Base-by-base conservation (phyloP, 2,888 invertebrate genomes). In the Muschampia plurimacula region DNA sequence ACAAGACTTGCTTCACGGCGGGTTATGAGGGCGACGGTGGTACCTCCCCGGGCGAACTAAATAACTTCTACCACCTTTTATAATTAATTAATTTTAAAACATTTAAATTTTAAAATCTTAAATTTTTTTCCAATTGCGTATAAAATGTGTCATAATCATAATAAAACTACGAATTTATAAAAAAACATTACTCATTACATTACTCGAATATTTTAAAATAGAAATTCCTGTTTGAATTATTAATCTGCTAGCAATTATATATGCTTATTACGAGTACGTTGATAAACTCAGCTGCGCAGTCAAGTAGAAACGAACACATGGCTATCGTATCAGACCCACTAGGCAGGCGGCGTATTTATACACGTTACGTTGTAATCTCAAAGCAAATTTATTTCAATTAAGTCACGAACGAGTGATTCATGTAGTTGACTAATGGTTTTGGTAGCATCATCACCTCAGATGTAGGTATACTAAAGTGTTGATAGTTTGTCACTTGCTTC, bases 381-480 rank as follows among this genome's bases (percentile, higher is more conserved):
- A 70, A 71, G 52, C 52, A 63, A 71, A 75, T 70, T 72, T 70
- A 72, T 73, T 71, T 66, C 64, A 72, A 69, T 72, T 67, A 52
- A 69, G 64, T 62, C 59, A 73, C 55, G 55, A 67, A 41, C 65
- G 60, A 62, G 69, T 74, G 74, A 74, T 60, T 76, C 71, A 74
- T 64, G 41, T 73, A 41, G 64, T 62, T 72, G 72, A 72, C 44
- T 72, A 72, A 72, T 66, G 41, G 32, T 66, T 59, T 39, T 60
- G 52, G 59, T 52, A 60, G 7, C 65, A 71, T 60, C 65, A 71
- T 60, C 49, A 59, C 49, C 15, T 62, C 44, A 60, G 8, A 60
- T 36, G n/a, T 36, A 28, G 6, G 59, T 59, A 59, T 4, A 36
- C 10, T 57, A 32, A 57, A 28, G 57, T 57, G 22, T 57, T 28